A percentile compares a stretch with the other conserved stretches of the same genome.
These are phyloP conservation scores for Trichopria drosophilae DNA, from an alignment of 2,888 invertebrate genomes.

Conservation along the genomic window DNA sequence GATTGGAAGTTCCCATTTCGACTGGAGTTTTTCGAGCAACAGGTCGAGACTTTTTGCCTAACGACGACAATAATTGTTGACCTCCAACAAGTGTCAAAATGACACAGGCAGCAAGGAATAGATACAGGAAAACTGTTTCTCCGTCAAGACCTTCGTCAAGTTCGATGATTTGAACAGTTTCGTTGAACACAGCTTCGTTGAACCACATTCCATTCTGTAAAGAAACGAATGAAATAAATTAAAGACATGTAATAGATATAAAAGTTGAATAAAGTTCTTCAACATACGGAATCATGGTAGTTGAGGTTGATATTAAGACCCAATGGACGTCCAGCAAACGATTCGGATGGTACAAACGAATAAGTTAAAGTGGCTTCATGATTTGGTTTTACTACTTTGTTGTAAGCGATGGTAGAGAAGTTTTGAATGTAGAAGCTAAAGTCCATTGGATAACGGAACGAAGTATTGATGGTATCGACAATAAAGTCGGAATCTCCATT, in stretches of 20 bases:
- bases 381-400: conserved; percentile 83
- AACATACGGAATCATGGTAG: conserved; percentile 73
- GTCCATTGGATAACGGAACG: conserved; percentile 98
- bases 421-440: conserved; percentile 98
- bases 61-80: conserved; percentile 83
- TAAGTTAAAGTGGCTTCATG: conserved; percentile 95
- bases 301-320: conserved; percentile 91
- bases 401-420: conserved; percentile 88
- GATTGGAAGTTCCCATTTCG: conserved; percentile 89
- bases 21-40: conserved; percentile 67
- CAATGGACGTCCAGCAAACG: conserved; percentile 95
- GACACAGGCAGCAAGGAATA: conserved; percentile 88
- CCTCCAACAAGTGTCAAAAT: conserved; percentile 85
- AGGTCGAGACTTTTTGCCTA: conserved; percentile 73
- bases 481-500: conserved; percentile 89
- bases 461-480: conserved; percentile 92
- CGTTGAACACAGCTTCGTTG: conserved; percentile 94
- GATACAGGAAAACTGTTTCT: conserved; percentile 97
- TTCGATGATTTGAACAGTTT: conserved; percentile 94
- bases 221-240: conserved; percentile 14
- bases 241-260: neutral
- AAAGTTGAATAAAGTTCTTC: conserved; percentile 1
- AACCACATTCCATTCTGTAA: conserved; percentile 66
- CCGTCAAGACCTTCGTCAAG: conserved; percentile 96
- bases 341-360: conserved; percentile 91